Base-by-base conservation (phyloP, 2,113 vertebrate species). In the Ictalurus punctatus region DNA sequence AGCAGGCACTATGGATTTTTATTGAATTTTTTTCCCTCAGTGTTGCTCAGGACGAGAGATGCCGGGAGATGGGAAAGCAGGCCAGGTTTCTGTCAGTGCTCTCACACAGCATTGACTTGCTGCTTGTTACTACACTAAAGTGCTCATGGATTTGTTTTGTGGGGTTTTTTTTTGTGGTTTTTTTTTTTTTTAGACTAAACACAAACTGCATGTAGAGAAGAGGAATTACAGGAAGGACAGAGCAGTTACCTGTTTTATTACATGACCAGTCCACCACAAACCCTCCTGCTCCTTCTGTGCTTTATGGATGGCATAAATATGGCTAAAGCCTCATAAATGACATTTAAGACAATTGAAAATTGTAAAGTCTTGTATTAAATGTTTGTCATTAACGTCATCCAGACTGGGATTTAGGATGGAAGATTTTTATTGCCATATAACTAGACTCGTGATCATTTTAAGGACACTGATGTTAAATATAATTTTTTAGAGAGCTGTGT, bases 21-120 rank as follows among this genome's bases (percentile, higher is more conserved):
- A 25, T 23, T 37, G 44, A 2, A 25, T 25, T 83, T 82, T 13
- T 83, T 1, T 1, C 14, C 44, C 59, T 27, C 30, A 40, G 37
- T 44, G 80, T 27, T 63, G 81, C 23, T 83, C 34, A 14, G 6
- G 9, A 12, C 25, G 81, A 83, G 58, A 25, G 81, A 61, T 40
- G 81, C 81, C 71, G 63, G 30, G 79, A 73, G 52, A 58, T 40
- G 61, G 23, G 52, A 69, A 82, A 78, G 10, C 25, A 65, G 74
- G 34, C 44, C 73, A 58, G 84, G 84, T n/a, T 44, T 85, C 48
- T 44, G 74, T 27, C 83, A 80, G 61, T 30, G 54, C 88, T 40
- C 52, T 83, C 83, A 89, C 73, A 67, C 83, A 40, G 65, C 67
- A 25, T 14, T 61, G 84, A 86, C 63, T 44, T 82, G 25, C 74